Conservation (phyloP, 1,140 invertebrate genomes). For the Calephelis virginiensis region DNA sequence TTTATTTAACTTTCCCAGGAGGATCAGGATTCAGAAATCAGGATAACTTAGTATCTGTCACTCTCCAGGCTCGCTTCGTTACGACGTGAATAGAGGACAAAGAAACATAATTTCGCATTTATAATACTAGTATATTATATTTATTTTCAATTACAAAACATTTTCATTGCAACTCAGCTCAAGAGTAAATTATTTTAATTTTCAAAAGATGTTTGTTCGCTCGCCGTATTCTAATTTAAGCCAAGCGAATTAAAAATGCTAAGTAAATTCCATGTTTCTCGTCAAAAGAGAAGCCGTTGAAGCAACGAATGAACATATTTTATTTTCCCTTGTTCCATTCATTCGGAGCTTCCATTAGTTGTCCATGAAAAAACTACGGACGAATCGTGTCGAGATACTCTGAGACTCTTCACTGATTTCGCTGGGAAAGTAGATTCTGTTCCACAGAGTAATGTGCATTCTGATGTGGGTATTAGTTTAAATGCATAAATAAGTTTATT, state of each 20-base stretch:
- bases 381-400: constrained; percentile 33
- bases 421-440: constrained; percentile 31
- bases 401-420: constrained; percentile 42
- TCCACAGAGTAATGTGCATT: constrained; percentile 31
- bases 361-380: constrained; percentile 38
- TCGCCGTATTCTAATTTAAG: background rate
- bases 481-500: no score
- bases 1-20: no score
- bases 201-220: background rate
- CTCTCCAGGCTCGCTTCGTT: no score
- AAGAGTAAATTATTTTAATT: constrained; percentile 3
- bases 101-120: no score
- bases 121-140: no score
- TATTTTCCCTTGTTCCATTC: constrained; percentile 46
- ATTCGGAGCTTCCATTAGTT: constrained; percentile 52
- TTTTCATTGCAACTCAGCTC: background rate
- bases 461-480: background rate
- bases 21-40: no score
- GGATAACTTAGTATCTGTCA: no score
- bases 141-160: no score
- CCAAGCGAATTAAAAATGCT: constrained; percentile 33
- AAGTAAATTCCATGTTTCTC: constrained; percentile 34
- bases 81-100: no score
- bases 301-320: constrained; percentile 34
- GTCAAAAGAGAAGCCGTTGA: constrained; percentile 40